Percentiles rank a stretch among this genome's conserved stretches.
These are phyloP conservation scores for Drosophila aldrichi DNA, from an alignment of 2,888 invertebrate species.

Conservation along the genomic window DNA sequence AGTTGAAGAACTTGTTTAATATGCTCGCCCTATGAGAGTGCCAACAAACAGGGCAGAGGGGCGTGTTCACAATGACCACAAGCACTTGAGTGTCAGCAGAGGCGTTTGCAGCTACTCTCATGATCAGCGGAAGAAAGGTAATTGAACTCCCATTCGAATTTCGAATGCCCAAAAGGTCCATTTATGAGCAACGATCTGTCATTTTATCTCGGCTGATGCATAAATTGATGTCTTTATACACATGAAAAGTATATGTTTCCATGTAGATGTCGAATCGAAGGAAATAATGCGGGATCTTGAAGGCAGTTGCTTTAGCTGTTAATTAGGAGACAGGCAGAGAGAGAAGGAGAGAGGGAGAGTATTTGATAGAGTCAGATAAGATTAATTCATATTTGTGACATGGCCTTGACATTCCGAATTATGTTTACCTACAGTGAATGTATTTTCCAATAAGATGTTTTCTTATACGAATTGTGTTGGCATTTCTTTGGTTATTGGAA, in stretches of 20 bases:
- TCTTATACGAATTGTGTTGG: no score
- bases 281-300: slow-evolving; percentile 46
- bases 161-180: slow-evolving; percentile 4
- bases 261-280: slow-evolving; percentile 22
- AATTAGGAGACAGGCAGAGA: not conserved
- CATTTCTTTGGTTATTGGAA: no score
- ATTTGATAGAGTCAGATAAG: no score
- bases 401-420: no score
- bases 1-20: slow-evolving; percentile 35
- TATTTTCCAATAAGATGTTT: no score
- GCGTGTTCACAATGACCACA: slow-evolving; percentile 37
- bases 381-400: no score
- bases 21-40: slow-evolving; percentile 38
- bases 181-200: slow-evolving; percentile 56
- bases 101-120: slow-evolving; percentile 45
- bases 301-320: slow-evolving; percentile 3
- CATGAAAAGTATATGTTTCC: slow-evolving; percentile 7
- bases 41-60: slow-evolving; percentile 32
- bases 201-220: slow-evolving; percentile 24
- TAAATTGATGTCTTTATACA: slow-evolving; percentile 54
- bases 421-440: no score
- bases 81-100: slow-evolving; percentile 13
- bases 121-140: slow-evolving; percentile 31
- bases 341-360: no score
- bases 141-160: slow-evolving; percentile 34